A percentile compares a stretch with the other conserved stretches of the same genome.
phyloP scores from a whole-genome alignment of 2,797 vertebrate genomes.

The Linurgus olivaceus region DNA sequence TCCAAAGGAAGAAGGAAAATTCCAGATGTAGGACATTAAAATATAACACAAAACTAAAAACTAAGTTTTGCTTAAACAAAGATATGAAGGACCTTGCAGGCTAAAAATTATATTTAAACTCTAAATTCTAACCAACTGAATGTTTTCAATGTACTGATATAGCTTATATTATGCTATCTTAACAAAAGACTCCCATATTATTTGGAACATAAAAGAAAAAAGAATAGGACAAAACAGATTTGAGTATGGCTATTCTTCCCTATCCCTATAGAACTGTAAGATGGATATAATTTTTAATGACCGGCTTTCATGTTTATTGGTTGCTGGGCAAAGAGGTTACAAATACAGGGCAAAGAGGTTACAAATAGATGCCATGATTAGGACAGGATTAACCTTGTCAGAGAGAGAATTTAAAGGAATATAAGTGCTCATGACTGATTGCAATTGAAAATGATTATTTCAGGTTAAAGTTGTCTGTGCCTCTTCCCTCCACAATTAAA shows the following conservation, averaged over 20 bases:
- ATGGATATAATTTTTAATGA: background rate
- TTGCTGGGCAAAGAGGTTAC: background rate
- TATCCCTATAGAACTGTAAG: background rate
- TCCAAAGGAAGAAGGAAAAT: background rate
- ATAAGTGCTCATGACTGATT: background rate
- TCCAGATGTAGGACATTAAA: background rate
- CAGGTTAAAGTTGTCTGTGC: background rate
- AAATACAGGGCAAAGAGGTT: background rate
- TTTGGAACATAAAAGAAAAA: background rate
- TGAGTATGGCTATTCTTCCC: background rate
- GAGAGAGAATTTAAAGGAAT: background rate
- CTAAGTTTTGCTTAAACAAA: background rate
- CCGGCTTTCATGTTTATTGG: background rate
- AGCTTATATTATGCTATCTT: background rate
- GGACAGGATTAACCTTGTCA: slow-evolving; percentile 20
- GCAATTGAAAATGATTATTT: background rate
- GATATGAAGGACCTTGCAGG: background rate
- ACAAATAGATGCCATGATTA: background rate
- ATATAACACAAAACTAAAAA: background rate
- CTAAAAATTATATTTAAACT: background rate
- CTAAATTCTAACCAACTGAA: background rate
- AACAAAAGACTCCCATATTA: background rate
- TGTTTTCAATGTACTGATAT: background rate
- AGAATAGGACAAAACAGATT: background rate
- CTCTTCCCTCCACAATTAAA: background rate